phyloP scores from a whole-genome alignment of 2,888 invertebrate genomes.

The Heliothis peltigera region DNA sequence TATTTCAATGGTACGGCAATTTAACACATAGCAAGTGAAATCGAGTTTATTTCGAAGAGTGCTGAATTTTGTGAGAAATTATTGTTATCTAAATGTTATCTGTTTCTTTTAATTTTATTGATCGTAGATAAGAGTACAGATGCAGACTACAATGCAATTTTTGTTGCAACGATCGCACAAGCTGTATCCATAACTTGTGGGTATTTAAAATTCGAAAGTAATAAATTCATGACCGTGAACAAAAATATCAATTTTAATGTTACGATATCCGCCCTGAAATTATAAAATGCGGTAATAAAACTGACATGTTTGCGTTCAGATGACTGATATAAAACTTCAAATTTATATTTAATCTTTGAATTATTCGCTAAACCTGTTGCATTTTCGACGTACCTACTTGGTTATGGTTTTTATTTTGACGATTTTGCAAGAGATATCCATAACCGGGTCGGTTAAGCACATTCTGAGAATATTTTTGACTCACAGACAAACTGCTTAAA shows the following conservation, averaged over 20 bases:
- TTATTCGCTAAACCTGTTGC: constrained; percentile 13
- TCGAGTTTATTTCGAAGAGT: constrained; percentile 63
- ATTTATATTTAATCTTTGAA: constrained; percentile 21
- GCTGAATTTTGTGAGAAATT: constrained; percentile 55
- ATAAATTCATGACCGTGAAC: constrained; percentile 61
- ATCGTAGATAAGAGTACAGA: neutral
- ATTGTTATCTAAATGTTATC: constrained; percentile 21
- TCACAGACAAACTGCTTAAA: constrained; percentile 10
- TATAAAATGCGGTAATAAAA: constrained; percentile 51
- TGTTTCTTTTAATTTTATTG: constrained; percentile 25
- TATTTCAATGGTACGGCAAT: constrained; percentile 69
- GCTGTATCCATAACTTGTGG: constrained; percentile 5
- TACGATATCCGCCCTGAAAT: constrained; percentile 62
- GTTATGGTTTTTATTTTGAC: neutral
- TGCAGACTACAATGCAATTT: constrained; percentile 3
- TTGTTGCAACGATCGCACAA: neutral
- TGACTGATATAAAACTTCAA: constrained; percentile 21
- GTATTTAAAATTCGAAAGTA: constrained; percentile 18
- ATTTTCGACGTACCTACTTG: neutral
- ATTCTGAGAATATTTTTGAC: constrained; percentile 22
- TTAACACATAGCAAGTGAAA: constrained; percentile 67
- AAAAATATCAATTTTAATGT: constrained; percentile 60
- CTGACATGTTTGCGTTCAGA: constrained; percentile 26
- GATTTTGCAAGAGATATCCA: neutral
- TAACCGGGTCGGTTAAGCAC: constrained; percentile 5